These are phyloP conservation scores for Polyploca ridens DNA, from an alignment of 2,888 invertebrate species.

Conservation along the genomic window DNA sequence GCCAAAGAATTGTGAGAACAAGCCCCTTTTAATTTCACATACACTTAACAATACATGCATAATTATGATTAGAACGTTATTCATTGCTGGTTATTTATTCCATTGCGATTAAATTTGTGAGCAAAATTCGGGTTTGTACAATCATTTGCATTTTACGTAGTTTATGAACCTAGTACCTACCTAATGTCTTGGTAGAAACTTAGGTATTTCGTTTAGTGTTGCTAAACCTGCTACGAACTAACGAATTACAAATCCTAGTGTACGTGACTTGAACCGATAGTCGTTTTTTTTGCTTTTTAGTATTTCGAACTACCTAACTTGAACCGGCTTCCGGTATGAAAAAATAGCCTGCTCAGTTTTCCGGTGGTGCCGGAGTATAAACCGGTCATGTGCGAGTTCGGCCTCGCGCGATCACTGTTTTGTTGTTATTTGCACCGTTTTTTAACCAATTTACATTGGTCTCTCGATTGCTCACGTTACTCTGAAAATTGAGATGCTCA, in stretches of 20 bases:
- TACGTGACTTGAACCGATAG: neutral
- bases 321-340: constrained; percentile 6
- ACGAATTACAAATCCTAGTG: neutral
- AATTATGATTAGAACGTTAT: constrained; percentile 19
- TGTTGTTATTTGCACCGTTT: constrained; percentile 8
- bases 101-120: constrained; percentile 19
- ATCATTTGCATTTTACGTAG: constrained; percentile 18
- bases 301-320: neutral
- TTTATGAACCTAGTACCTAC: constrained; percentile 10
- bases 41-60: constrained; percentile 12
- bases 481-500: neutral
- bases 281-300: neutral
- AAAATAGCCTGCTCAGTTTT: constrained; percentile 6
- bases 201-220: neutral
- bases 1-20: neutral
- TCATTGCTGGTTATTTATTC: constrained; percentile 21
- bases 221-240: neutral
- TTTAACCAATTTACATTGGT: neutral
- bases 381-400: constrained; percentile 7
- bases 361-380: constrained; percentile 1
- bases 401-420: constrained; percentile 3
- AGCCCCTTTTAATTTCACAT: neutral
- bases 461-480: neutral
- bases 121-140: constrained; percentile 18
- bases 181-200: neutral